Conservation (phyloP, 2,888 invertebrate genomes). For the Dioctria rufipes region DNA sequence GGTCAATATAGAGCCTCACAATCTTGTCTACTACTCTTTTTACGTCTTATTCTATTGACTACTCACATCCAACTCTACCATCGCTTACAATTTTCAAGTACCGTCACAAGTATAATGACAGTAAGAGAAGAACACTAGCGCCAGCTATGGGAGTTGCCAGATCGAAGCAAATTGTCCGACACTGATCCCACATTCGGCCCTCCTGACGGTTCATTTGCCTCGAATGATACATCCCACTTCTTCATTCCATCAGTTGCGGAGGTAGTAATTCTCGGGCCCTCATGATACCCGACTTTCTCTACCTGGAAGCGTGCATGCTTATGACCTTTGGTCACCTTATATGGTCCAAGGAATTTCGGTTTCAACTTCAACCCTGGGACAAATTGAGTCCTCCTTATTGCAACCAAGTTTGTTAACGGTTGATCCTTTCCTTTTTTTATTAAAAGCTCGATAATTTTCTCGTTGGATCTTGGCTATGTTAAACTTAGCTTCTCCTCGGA, state of each 20-base stretch:
- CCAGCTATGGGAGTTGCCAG: too few species aligned
- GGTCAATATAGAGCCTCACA: too few species aligned
- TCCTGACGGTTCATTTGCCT: background rate
- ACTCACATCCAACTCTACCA: too few species aligned
- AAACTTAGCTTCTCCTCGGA: too few species aligned
- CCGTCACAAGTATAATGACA: too few species aligned
- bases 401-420: constrained; percentile 26
- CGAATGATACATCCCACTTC: background rate
- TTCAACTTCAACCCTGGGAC: constrained; percentile 27
- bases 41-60: too few species aligned
- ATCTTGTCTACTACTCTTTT: too few species aligned
- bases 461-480: constrained; percentile 24
- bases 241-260: constrained; percentile 31
- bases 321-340: constrained; percentile 4
- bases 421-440: background rate
- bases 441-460: constrained; percentile 19
- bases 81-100: too few species aligned
- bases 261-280: constrained; percentile 6
- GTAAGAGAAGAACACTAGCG: too few species aligned
- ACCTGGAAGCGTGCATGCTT: constrained; percentile 28
- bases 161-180: too few species aligned
- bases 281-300: constrained; percentile 29
- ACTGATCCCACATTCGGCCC: too few species aligned
- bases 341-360: constrained; percentile 42
- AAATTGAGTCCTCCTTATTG: constrained; percentile 43